Percentiles rank a stretch among this genome's conserved stretches.
Conservation (phyloP, 2,888 invertebrate species). For the Brachyptera risi region DNA sequence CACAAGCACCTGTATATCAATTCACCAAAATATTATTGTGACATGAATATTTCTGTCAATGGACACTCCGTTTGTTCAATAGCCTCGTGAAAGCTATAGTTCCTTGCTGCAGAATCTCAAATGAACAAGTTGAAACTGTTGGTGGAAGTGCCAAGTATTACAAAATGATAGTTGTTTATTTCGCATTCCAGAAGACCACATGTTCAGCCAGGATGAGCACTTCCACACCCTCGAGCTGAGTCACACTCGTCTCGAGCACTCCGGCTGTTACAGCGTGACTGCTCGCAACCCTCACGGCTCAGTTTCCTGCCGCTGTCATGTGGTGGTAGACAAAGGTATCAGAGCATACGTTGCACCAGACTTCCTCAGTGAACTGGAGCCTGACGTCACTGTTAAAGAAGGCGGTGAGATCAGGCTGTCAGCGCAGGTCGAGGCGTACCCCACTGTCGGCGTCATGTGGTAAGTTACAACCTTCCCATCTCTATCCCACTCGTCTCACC, state of each 20-base stretch:
- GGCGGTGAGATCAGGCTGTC: slow-evolving; percentile 58
- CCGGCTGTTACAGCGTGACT: slow-evolving; percentile 72
- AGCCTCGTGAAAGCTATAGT: too few relatives aligned
- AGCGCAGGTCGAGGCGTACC: slow-evolving; percentile 57
- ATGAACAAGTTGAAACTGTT: too few relatives aligned
- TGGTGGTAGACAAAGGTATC: slow-evolving; percentile 79
- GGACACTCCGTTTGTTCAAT: too few relatives aligned
- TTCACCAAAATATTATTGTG: too few relatives aligned
- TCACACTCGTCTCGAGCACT: slow-evolving; percentile 70
- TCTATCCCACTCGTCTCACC: too few relatives aligned
- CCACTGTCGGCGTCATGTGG: slow-evolving; percentile 76
- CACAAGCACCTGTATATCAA: too few relatives aligned
- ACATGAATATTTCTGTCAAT: too few relatives aligned
- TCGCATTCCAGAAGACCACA: slow-evolving; percentile 49
- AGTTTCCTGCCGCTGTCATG: slow-evolving; percentile 69
- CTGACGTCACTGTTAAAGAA: slow-evolving; percentile 56
- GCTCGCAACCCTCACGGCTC: slow-evolving; percentile 79
- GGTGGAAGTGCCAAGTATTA: too few relatives aligned
- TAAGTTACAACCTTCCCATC: slow-evolving; percentile 42
- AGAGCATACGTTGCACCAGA: slow-evolving; percentile 76
- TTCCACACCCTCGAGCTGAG: slow-evolving; percentile 85
- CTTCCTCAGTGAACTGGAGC: slow-evolving; percentile 67
- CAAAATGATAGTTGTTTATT: too few relatives aligned
- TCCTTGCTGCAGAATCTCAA: too few relatives aligned
- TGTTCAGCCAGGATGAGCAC: slow-evolving; percentile 64